Percentiles rank a stretch among this genome's conserved stretches.
These are phyloP conservation scores for Oryzias dopingdopingensis DNA, from an alignment of 2,797 vertebrate genomes.

Conservation along the genomic window DNA sequence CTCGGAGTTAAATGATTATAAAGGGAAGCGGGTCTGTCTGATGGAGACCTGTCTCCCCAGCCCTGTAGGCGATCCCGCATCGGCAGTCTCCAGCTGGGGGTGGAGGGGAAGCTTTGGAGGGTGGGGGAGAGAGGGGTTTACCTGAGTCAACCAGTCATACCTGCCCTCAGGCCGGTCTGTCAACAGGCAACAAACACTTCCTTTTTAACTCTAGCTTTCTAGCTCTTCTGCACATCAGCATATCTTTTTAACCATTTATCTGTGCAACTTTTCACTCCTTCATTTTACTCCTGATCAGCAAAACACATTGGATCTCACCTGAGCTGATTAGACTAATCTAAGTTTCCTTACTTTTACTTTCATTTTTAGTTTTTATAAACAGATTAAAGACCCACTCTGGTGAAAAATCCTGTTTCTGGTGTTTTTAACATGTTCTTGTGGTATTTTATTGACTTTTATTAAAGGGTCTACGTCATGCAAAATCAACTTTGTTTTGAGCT, in stretches of 20 bases:
- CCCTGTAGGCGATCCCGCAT: constrained; percentile 74
- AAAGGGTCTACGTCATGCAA: no score
- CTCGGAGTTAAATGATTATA: constrained; percentile 68
- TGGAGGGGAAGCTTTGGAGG: constrained; percentile 27
- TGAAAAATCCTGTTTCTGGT: no score
- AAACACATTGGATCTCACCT: constrained; percentile 61
- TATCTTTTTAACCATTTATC: constrained; percentile 54
- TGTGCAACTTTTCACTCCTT: constrained; percentile 40
- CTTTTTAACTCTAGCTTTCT: constrained; percentile 57
- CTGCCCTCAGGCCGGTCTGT: constrained; percentile 73
- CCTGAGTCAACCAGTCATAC: constrained; percentile 71
- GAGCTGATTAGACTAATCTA: constrained; percentile 31
- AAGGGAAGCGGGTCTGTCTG: constrained; percentile 58
- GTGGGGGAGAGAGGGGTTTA: constrained; percentile 46
- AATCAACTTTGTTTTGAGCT: no score
- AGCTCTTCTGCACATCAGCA: constrained; percentile 50
- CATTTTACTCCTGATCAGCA: constrained; percentile 35
- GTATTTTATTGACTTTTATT: no score
- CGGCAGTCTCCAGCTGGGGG: constrained; percentile 59
- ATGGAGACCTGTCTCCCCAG: constrained; percentile 61
- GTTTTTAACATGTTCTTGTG: no score
- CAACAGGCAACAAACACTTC: constrained; percentile 70
- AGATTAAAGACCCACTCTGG: constrained; percentile 12
- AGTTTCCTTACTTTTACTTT: constrained; percentile 54
- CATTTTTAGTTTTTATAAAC: constrained; percentile 50